Evolutionary conservation across 2,113 vertebrate species (phyloP), one percentile per base, ranked within the genome.

Genomic region (Nothobranchius furzeri): DNA sequence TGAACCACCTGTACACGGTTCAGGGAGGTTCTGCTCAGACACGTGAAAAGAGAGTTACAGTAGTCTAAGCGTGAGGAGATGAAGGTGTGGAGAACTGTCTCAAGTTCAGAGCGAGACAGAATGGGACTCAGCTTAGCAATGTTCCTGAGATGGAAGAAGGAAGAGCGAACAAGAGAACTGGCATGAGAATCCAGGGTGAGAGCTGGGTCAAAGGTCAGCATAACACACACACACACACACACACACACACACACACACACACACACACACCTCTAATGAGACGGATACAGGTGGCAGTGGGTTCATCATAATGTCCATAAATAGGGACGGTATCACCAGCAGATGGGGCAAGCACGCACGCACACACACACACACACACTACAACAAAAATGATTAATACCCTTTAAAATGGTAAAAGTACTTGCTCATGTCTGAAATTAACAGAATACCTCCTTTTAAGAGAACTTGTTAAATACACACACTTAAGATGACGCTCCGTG

Each of bases 221-320:
- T 20, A 20, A 70, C 64, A 60, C 30, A 30, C 30, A 30, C 30
- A 30, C 30, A 30, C 30, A 30, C 25, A 30, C 25, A 30, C 25
- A 30, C 25, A 30, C 25, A 30, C 30, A 30, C 30, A 30, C 30
- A 30, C 30, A 30, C 30, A 30, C 30, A 30, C 30, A 30, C 30
- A 30, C 30, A 30, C 30, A 30, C 30, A 30, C 30, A 73, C 58
- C 49, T 61, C 35, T 73, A 81, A 81, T 73, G 20, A 20, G 61
- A 69, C 60, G 43, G 70, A 79, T 82, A 78, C 76, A 84, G 82
- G 79, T 81, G 84, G 77, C 10, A 48, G 11, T 9, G 42, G 57
- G 65, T 76, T 74, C 70, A 70, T 68, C 74, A 60, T 48, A 79
- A 83, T 85, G 82, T 82, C 63, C 66, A 55, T 52, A 71, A 78